Evolutionary conservation across 2,888 invertebrate species (phyloP).

Genomic region (Eurytoma californica): DNA sequence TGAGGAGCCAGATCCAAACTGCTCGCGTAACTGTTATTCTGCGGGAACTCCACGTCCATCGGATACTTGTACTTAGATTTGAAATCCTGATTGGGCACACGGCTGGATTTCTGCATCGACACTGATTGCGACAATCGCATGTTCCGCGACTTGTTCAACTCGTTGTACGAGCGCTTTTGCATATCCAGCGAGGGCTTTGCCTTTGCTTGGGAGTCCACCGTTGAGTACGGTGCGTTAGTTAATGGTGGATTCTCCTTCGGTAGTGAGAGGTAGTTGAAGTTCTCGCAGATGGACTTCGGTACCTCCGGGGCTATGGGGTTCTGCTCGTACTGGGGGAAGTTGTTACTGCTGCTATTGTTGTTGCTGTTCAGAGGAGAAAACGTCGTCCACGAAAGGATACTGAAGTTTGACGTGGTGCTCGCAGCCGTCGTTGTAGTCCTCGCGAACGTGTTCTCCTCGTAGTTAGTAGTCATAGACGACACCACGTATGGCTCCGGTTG

Average conservation of each 20-base stretch:
- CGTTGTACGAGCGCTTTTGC: slow-evolving; percentile 65
- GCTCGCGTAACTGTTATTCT: slow-evolving; percentile 64
- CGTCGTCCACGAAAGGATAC: slow-evolving; percentile 74
- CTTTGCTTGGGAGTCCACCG: slow-evolving; percentile 59
- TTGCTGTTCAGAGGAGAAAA: slow-evolving; percentile 62
- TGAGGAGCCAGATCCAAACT: slow-evolving; percentile 58
- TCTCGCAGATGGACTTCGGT: slow-evolving; percentile 68
- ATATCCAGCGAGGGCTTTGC: slow-evolving; percentile 64
- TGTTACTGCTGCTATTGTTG: slow-evolving; percentile 58
- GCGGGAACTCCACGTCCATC: slow-evolving; percentile 68
- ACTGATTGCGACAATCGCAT: slow-evolving; percentile 61
- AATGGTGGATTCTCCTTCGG: slow-evolving; percentile 52
- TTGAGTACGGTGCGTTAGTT: slow-evolving; percentile 53
- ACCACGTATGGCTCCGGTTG: slow-evolving; percentile 59
- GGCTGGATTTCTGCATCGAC: slow-evolving; percentile 63
- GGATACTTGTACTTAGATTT: slow-evolving; percentile 68
- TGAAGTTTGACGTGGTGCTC: slow-evolving; percentile 72
- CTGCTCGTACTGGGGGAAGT: slow-evolving; percentile 59
- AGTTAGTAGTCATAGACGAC: slow-evolving; percentile 63
- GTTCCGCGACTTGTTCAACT: slow-evolving; percentile 66
- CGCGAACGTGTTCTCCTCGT: slow-evolving; percentile 64
- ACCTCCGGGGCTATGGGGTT: slow-evolving; percentile 39
- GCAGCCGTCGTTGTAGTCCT: slow-evolving; percentile 70
- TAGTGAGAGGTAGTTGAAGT: slow-evolving; percentile 63
- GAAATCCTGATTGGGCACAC: slow-evolving; percentile 60